Conservation (phyloP, 2,797 vertebrate genomes). For the Paedocypris micromegethes region DNA sequence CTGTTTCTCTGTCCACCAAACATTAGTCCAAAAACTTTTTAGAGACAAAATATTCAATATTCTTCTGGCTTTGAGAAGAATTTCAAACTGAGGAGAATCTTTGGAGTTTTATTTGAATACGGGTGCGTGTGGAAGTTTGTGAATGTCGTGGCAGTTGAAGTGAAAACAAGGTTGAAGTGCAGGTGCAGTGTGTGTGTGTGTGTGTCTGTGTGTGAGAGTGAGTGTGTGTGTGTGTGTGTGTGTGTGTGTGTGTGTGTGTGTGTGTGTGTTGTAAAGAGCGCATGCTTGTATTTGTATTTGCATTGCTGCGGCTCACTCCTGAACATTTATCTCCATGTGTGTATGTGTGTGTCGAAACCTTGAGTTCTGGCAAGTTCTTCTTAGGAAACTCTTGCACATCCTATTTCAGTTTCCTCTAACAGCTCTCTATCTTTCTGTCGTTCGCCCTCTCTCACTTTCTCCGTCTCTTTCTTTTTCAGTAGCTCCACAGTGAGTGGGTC, state of each 20-base stretch:
- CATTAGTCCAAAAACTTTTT: neutral
- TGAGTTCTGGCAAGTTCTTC: conserved; percentile 68
- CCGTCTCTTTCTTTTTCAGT: conserved; percentile 28
- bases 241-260: conserved; percentile 38
- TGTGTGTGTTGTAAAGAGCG: conserved; percentile 39
- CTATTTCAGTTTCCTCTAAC: conserved; percentile 77
- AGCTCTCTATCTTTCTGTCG: conserved; percentile 40
- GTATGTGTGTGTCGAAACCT: conserved; percentile 70
- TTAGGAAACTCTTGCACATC: conserved; percentile 81
- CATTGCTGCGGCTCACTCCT: conserved; percentile 62
- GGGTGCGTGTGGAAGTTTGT: conserved; percentile 30
- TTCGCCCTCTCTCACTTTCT: neutral
- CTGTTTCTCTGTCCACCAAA: neutral
- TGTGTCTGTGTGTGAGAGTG: conserved; percentile 39
- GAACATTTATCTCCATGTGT: conserved; percentile 71
- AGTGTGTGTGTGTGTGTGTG: conserved; percentile 41
- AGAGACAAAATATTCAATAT: too few species aligned
- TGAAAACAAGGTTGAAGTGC: conserved; percentile 49
- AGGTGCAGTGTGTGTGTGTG: conserved; percentile 44
- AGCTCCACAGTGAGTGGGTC: conserved; percentile 46
- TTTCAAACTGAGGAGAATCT: neutral
- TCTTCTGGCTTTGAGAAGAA: neutral
- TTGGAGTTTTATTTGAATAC: conserved; percentile 18
- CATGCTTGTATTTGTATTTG: conserved; percentile 51
- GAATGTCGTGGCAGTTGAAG: conserved; percentile 48